Base-by-base conservation (phyloP, 1,140 invertebrate species). In the Ceratina australensis region DNA sequence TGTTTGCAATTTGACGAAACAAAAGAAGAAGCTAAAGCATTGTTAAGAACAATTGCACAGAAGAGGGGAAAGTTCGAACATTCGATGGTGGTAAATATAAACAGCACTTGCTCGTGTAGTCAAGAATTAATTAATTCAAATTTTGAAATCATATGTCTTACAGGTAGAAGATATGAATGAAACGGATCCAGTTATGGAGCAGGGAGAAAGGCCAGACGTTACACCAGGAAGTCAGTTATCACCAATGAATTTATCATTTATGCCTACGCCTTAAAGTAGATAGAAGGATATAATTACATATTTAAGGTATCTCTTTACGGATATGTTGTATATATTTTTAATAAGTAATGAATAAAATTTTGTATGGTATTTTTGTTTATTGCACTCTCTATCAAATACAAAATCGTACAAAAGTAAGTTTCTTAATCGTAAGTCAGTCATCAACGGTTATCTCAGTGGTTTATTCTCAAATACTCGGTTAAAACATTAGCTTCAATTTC, bases 1-100 rank as follows among this genome's bases (percentile, higher is more conserved):
- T 99, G 98, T 91, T 93, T 98, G 60, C 95, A 97, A 85, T 96
- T 95, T 90, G 95, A 95, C 80, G 95, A 95, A 95, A 98, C 97
- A 0, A 97, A 97, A 92, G 97, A 98, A 92, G 97, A 97, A 90
- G 98, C 96, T 0, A 98, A 98, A 91, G 95, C 96, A 1, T 93
- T 98, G 68, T 89, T 99, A 0, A 95, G 96, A 90, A 95, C 95
- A 0, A 98, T 99, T 63, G 94, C 95, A 42, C 94, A 94, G 72
- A 95, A 94, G 83, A 92, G 95, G 89, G 92, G 89, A 13, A 93
- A 93, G 87, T 89, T 93, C 18, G 93, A 93, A 72, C 92, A 93
- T 79, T 89, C 90, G 42, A 93, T 93, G 91, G 89, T 93, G 83
- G 92, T 93, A 86, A 88, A 86, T 87, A 79, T 18, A 61, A 12